A percentile compares a stretch with the other conserved stretches of the same genome.
Conservation (phyloP, 2,113 vertebrate genomes). For the Sylvilagus bachmani region DNA sequence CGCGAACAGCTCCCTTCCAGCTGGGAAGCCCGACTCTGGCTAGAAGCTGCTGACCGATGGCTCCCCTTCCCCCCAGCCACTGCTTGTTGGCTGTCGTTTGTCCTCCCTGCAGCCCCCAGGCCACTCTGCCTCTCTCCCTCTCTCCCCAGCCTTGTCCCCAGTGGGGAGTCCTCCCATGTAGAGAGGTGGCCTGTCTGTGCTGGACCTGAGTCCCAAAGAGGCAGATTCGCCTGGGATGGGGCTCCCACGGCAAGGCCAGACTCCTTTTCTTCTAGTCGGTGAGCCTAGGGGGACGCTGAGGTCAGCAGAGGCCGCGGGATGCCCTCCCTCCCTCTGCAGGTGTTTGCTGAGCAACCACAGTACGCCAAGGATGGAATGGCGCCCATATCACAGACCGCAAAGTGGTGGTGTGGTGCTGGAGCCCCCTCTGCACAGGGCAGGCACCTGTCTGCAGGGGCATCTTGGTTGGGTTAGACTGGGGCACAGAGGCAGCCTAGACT, state of each 20-base stretch:
- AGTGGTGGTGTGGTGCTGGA: not conserved
- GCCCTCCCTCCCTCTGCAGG: not conserved
- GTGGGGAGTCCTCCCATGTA: not conserved
- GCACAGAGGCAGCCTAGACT: not conserved
- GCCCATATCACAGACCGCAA: not conserved
- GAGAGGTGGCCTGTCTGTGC: not conserved
- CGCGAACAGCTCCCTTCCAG: not conserved
- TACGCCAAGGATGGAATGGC: not conserved
- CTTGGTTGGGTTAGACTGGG: not conserved
- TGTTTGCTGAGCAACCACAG: not conserved
- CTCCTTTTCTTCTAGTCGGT: not conserved
- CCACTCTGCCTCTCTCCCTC: not conserved
- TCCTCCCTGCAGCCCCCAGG: not conserved
- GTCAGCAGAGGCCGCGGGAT: not conserved
- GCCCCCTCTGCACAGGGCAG: not conserved
- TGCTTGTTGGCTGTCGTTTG: not conserved
- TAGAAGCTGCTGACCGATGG: too few species aligned
- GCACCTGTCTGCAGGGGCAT: not conserved
- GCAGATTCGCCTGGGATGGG: too few species aligned
- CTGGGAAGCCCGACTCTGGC: not conserved
- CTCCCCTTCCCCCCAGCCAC: not conserved
- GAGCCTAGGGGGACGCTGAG: not conserved
- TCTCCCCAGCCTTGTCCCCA: not conserved
- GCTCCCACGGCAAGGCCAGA: not conserved
- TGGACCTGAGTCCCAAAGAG: not conserved